These are phyloP conservation scores for Caenorhabditis sulstoni DNA, from an alignment of 2,888 invertebrate genomes.

Conservation along the genomic window DNA sequence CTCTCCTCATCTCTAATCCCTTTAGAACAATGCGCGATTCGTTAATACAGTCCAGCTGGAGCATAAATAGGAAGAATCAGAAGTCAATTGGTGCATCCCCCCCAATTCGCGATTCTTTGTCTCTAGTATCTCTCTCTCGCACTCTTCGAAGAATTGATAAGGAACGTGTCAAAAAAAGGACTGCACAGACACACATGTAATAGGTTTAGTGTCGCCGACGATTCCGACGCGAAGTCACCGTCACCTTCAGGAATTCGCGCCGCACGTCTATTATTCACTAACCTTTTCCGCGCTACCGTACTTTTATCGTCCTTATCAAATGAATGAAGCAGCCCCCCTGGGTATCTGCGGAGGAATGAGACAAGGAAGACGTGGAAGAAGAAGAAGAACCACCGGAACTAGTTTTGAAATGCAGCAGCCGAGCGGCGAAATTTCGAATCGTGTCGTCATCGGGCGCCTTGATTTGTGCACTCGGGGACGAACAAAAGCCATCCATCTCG, in stretches of 20 bases:
- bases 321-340: background rate
- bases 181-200: background rate
- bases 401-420: slow-evolving; percentile 24
- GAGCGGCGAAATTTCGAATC: slow-evolving; percentile 1
- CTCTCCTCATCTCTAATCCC: slow-evolving; percentile 25
- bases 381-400: slow-evolving; percentile 16
- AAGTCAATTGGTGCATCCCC: background rate
- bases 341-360: too few relatives aligned
- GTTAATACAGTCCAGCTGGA: slow-evolving; percentile 50
- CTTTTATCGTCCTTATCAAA: slow-evolving; percentile 34
- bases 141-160: slow-evolving; percentile 20
- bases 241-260: slow-evolving; percentile 5
- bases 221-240: background rate
- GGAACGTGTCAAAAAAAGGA: slow-evolving; percentile 36
- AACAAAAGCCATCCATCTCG: slow-evolving; percentile 54
- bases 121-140: slow-evolving; percentile 10
- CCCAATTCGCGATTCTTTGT: background rate
- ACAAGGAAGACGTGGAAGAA: background rate
- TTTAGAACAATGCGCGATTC: slow-evolving; percentile 32
- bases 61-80: slow-evolving; percentile 21
- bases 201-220: slow-evolving; percentile 11
- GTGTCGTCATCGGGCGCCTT: slow-evolving; percentile 10
- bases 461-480: slow-evolving; percentile 44
- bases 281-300: slow-evolving; percentile 26
- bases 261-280: slow-evolving; percentile 9